These are phyloP conservation scores for Pachymerium ferrugineum DNA, from an alignment of 2,888 invertebrate genomes.

Conservation along the genomic window DNA sequence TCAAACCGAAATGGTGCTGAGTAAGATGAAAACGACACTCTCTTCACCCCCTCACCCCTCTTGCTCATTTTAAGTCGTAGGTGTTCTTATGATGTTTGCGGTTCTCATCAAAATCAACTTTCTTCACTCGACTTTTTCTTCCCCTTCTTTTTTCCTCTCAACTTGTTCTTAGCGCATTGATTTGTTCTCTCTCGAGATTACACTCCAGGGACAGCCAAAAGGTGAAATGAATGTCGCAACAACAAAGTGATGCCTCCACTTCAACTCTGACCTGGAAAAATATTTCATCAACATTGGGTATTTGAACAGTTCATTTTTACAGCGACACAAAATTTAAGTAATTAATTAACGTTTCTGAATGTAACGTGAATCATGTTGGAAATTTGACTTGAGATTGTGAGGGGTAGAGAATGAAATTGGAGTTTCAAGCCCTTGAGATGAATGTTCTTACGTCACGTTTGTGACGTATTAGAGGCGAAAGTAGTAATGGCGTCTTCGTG, in stretches of 20 bases:
- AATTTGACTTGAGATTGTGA: too few species aligned
- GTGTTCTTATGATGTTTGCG: slow-evolving; percentile 24
- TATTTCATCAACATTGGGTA: neutral
- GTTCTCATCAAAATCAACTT: slow-evolving; percentile 27
- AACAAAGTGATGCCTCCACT: slow-evolving; percentile 16
- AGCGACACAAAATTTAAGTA: too few species aligned
- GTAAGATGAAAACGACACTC: neutral
- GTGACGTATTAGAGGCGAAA: neutral
- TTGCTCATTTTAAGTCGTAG: slow-evolving; percentile 19
- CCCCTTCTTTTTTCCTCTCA: neutral
- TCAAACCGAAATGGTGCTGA: neutral
- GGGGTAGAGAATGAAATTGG: neutral
- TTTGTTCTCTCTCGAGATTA: slow-evolving; percentile 17
- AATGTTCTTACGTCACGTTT: slow-evolving; percentile 1
- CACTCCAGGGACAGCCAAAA: neutral
- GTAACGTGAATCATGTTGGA: too few species aligned
- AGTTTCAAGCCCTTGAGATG: neutral
- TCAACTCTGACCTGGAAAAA: slow-evolving; percentile 24
- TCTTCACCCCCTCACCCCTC: neutral
- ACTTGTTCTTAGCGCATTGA: slow-evolving; percentile 11
- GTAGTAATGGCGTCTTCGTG: slow-evolving; percentile 19
- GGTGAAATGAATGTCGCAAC: slow-evolving; percentile 22
- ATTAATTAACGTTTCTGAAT: too few species aligned
- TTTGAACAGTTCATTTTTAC: neutral
- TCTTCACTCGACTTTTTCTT: neutral